These are phyloP conservation scores for Rachycentron canadum DNA, from an alignment of 2,797 vertebrate genomes.

Conservation along the genomic window DNA sequence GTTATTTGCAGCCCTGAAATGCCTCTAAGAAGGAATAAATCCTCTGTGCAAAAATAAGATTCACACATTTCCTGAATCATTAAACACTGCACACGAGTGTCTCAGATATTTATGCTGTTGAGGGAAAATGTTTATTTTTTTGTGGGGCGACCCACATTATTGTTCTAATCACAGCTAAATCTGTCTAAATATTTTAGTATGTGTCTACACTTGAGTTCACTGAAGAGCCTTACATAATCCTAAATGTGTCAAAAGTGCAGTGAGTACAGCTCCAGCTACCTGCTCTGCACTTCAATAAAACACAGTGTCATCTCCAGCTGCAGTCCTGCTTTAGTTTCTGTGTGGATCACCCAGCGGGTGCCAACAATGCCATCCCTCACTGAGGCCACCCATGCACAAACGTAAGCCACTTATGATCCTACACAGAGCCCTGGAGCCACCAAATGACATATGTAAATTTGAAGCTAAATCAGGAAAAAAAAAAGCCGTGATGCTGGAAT, in stretches of 20 bases:
- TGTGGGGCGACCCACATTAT: background rate
- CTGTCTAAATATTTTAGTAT: slow-evolving; percentile 22
- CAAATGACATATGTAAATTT: background rate
- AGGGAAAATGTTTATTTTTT: background rate
- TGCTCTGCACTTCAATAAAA: slow-evolving; percentile 14
- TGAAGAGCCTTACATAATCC: slow-evolving; percentile 17
- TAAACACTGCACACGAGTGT: background rate
- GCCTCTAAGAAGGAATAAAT: background rate
- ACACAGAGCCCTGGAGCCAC: background rate
- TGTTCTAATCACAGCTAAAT: slow-evolving; percentile 12
- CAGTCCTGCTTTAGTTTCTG: background rate
- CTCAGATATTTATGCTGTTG: background rate
- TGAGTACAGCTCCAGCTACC: background rate
- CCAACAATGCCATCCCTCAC: background rate
- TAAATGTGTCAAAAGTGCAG: background rate
- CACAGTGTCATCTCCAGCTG: slow-evolving; percentile 7
- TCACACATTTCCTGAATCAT: slow-evolving; percentile 17
- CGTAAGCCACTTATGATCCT: slow-evolving; percentile 15
- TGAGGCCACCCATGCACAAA: slow-evolving; percentile 20
- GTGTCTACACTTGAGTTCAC: slow-evolving; percentile 4
- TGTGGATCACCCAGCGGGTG: slow-evolving; percentile 1
- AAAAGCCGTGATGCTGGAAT: background rate
- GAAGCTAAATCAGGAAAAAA: slow-evolving; percentile 17
- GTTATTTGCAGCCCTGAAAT: background rate
- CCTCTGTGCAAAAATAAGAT: background rate